Evolutionary conservation across 64 coral and sea anemone species (phyloP).

Genomic region (Pachyseris speciosa): DNA sequence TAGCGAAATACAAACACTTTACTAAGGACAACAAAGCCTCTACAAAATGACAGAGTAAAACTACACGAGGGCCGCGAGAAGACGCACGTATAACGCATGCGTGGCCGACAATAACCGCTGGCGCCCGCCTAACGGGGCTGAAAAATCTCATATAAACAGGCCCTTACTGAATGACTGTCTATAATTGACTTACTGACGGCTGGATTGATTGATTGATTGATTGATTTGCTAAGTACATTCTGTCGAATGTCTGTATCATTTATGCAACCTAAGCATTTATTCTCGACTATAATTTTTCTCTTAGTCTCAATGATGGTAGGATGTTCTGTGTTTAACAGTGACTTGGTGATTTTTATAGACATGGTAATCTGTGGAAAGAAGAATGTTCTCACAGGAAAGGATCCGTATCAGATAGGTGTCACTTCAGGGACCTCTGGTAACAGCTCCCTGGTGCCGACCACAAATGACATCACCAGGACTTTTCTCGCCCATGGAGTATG

Average conservation of each 20-base stretch:
- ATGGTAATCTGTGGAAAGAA: background rate
- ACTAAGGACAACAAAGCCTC: too few species aligned
- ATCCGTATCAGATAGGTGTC: constrained; percentile 28
- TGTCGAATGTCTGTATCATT: too few species aligned
- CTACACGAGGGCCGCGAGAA: too few species aligned
- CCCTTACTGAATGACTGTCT: background rate
- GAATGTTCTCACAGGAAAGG: constrained; percentile 30
- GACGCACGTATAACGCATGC: too few species aligned
- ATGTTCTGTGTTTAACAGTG: background rate
- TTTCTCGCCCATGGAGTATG: constrained; percentile 13
- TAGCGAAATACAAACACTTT: too few species aligned
- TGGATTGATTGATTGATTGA: background rate
- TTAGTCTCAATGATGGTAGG: background rate
- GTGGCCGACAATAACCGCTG: too few species aligned
- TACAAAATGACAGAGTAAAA: too few species aligned
- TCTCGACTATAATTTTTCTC: too few species aligned
- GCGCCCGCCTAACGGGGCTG: too few species aligned
- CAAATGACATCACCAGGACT: background rate
- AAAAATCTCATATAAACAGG: too few species aligned
- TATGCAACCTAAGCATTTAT: too few species aligned
- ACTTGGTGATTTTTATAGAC: background rate
- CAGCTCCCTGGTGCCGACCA: constrained; percentile 1
- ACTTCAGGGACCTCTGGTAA: constrained; percentile 30
- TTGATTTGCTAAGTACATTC: too few species aligned
- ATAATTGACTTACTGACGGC: background rate